Percentiles rank a stretch among this genome's conserved stretches.
These are phyloP conservation scores for Manacus vitellinus DNA, from an alignment of 2,113 vertebrate genomes.

Conservation along the genomic window DNA sequence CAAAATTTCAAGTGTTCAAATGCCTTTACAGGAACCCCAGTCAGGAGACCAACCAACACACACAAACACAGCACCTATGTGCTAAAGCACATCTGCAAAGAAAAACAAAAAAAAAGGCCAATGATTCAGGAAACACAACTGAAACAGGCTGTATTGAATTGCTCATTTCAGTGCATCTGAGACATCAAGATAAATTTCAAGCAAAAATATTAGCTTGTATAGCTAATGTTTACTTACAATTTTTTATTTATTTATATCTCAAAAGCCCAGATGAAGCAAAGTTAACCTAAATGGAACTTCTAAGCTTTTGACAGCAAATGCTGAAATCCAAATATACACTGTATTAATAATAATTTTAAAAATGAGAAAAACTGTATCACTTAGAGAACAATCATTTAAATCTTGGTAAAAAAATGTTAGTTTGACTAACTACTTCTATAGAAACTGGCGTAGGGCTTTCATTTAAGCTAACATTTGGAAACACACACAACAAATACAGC, in stretches of 20 bases:
- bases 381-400: neutral
- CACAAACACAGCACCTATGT: fast-evolving
- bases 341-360: neutral
- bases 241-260: neutral
- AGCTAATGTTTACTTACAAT: neutral
- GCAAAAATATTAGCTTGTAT: neutral
- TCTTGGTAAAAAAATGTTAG: neutral
- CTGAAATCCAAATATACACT: neutral
- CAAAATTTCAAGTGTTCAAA: neutral
- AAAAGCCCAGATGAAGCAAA: neutral
- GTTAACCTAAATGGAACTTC: neutral
- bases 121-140: neutral
- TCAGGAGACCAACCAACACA: neutral
- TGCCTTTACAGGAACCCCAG: neutral
- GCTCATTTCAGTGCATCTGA: neutral
- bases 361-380: neutral
- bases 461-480: neutral
- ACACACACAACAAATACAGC: neutral
- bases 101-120: neutral
- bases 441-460: neutral
- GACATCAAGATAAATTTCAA: neutral
- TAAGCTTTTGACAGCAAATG: neutral
- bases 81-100: neutral
- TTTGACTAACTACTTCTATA: neutral
- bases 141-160: neutral